Conservation (phyloP, 2,113 vertebrate genomes). For the Leucoraja erinaceus region DNA sequence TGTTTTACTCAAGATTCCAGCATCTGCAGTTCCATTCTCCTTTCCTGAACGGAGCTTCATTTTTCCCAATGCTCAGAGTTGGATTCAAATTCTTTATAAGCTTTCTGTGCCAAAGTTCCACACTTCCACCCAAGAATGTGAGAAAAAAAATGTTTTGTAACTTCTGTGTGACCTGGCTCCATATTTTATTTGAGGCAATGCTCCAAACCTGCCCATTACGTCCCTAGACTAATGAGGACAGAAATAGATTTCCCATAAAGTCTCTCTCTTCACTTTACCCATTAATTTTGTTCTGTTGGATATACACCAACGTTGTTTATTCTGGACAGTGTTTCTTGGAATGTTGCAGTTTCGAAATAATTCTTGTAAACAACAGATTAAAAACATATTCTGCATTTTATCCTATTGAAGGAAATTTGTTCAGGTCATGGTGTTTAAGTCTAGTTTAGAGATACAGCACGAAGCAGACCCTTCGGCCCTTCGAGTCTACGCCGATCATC, state of each 20-base stretch:
- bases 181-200: no score
- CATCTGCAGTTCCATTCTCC: no score
- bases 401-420: background rate
- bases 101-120: background rate
- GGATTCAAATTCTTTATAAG: background rate
- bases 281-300: background rate
- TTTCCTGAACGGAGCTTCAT: background rate
- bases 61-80: background rate
- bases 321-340: background rate
- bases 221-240: background rate
- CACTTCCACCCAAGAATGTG: background rate
- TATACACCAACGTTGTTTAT: background rate
- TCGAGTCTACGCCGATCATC: no score
- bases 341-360: background rate
- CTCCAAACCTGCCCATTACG: background rate
- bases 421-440: no score
- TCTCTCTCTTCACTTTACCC: background rate
- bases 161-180: background rate
- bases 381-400: background rate
- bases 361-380: background rate
- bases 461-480: no score
- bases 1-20: no score
- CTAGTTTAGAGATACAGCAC: no score
- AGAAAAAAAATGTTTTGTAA: background rate
- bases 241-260: background rate